Evolutionary conservation across 2,113 vertebrate species (phyloP).

Genomic region (Erythrolamprus reginae): DNA sequence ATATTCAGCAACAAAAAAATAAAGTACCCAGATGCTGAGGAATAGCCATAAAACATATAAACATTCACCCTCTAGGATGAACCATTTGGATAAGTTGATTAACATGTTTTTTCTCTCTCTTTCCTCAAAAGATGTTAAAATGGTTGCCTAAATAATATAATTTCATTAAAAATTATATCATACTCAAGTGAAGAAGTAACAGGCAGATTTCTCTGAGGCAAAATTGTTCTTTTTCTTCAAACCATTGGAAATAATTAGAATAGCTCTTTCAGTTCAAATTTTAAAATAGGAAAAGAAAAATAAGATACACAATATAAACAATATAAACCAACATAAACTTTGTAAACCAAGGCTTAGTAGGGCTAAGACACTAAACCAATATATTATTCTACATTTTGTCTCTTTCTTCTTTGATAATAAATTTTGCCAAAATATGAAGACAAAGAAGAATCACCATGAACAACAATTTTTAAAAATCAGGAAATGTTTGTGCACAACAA

Average conservation of each 20-base stretch:
- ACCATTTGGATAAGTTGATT: background rate
- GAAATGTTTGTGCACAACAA: background rate
- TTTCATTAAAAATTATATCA: background rate
- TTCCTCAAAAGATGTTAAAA: background rate
- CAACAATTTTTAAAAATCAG: background rate
- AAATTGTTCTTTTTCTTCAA: background rate
- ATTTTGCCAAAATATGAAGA: background rate
- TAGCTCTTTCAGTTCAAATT: background rate
- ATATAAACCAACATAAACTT: background rate
- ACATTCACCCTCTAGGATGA: background rate
- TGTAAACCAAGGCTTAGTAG: background rate
- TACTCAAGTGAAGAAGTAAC: background rate
- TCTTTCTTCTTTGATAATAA: background rate
- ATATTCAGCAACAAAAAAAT: background rate
- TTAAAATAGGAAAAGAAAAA: background rate
- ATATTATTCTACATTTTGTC: background rate
- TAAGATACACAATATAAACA: background rate
- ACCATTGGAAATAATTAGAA: background rate
- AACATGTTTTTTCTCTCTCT: background rate
- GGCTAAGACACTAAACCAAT: background rate
- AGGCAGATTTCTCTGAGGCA: background rate
- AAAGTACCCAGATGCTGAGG: background rate
- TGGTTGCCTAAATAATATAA: background rate
- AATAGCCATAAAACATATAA: background rate
- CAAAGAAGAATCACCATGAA: background rate